Percentiles rank a stretch among this genome's conserved stretches.
Conservation (phyloP, 2,888 invertebrate species). For the Drosophila recens region DNA sequence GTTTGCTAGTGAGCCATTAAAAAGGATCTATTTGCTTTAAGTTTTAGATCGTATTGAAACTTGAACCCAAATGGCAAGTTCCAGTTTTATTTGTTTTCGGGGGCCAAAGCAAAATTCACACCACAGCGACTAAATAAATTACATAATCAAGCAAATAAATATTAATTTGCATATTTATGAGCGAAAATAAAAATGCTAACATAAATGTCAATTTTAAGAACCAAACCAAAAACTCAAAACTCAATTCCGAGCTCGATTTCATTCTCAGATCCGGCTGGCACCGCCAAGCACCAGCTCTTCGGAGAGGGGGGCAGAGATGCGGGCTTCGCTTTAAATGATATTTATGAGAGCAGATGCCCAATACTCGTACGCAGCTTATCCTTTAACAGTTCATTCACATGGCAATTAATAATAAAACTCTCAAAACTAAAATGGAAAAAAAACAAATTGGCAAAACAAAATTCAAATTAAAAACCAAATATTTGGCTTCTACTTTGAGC, state of each 20-base stretch:
- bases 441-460: not conserved
- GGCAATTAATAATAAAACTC: constrained; percentile 47
- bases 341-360: constrained; percentile 44
- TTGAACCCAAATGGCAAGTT: constrained; percentile 31
- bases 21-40: constrained; percentile 56
- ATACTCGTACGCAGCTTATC: constrained; percentile 46
- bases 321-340: constrained; percentile 32
- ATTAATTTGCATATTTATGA: constrained; percentile 73
- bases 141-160: constrained; percentile 64
- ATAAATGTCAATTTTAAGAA: constrained; percentile 67
- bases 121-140: constrained; percentile 49
- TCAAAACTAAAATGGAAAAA: constrained; percentile 17
- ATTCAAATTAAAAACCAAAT: constrained; percentile 24
- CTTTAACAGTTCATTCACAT: constrained; percentile 81
- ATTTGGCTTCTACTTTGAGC: constrained; percentile 45
- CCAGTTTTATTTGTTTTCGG: constrained; percentile 1
- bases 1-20: constrained; percentile 48
- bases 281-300: constrained; percentile 72
- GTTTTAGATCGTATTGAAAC: constrained; percentile 15
- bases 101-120: constrained; percentile 18
- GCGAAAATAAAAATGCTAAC: constrained; percentile 69
- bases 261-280: constrained; percentile 80
- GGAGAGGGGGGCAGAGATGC: not conserved
- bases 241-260: not conserved
- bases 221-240: constrained; percentile 19